Conservation (phyloP, 2,113 vertebrate species). For the Cathartes aura region DNA sequence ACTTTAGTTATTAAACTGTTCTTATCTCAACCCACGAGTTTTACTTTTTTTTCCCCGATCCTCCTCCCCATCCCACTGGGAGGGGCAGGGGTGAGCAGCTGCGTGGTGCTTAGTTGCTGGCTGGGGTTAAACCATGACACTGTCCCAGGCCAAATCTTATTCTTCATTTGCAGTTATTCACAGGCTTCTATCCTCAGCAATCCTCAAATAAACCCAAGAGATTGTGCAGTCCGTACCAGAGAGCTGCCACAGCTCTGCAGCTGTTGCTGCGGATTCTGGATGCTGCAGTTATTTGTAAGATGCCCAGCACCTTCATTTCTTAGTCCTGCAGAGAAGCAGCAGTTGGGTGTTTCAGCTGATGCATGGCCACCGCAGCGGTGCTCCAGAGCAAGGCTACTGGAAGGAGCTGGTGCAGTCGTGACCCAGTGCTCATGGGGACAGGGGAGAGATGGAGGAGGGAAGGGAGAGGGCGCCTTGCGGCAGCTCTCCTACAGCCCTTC, state of each 20-base stretch:
- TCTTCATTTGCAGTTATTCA: not conserved
- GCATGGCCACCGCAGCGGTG: not conserved
- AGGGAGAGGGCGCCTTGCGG: not conserved
- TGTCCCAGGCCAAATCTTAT: not conserved
- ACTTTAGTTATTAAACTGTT: too few relatives aligned
- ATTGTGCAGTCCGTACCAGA: not conserved
- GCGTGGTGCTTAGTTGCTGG: too few relatives aligned
- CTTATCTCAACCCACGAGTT: too few relatives aligned
- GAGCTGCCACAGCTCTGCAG: not conserved
- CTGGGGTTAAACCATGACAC: too few relatives aligned
- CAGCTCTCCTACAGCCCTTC: not conserved
- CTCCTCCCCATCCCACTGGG: too few relatives aligned
- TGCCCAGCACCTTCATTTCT: not conserved
- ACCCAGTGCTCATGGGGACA: not conserved
- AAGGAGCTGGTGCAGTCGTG: not conserved
- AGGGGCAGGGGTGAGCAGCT: too few relatives aligned
- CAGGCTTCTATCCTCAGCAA: not conserved
- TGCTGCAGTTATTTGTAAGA: not conserved
- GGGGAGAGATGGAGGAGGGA: not conserved
- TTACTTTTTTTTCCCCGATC: too few relatives aligned
- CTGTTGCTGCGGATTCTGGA: not conserved
- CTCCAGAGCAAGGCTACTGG: not conserved
- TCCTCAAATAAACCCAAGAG: not conserved
- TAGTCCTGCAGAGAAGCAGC: not conserved
- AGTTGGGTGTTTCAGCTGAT: not conserved